These are phyloP conservation scores for Trachythela sp. DNA, from an alignment of 64 coral and sea anemone genomes.

Conservation along the genomic window DNA sequence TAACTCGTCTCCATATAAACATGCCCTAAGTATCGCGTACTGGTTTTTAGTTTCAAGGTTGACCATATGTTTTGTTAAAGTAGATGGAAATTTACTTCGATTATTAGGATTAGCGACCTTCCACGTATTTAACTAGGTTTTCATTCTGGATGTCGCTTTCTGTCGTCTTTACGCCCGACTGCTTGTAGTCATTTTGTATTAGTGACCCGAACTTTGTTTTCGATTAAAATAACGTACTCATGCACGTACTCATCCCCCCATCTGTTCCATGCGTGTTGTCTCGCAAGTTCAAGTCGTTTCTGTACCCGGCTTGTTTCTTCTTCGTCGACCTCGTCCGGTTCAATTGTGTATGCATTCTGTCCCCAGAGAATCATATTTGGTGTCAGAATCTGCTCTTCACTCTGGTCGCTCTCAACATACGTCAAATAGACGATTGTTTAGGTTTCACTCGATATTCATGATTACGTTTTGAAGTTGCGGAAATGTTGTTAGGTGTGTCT, in stretches of 20 bases:
- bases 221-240: too few species aligned
- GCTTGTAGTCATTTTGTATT: too few species aligned
- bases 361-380: constrained; percentile 42
- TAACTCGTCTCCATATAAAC: too few species aligned
- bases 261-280: constrained; percentile 25
- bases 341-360: not conserved
- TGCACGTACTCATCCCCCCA: constrained; percentile 33
- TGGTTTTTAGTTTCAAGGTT: too few species aligned
- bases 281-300: not conserved
- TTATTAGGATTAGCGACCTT: too few species aligned
- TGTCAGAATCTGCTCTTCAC: constrained; percentile 24
- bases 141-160: too few species aligned
- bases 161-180: too few species aligned
- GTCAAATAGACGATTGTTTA: constrained; percentile 38
- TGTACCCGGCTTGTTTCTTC: not conserved
- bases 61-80: too few species aligned
- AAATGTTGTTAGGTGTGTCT: constrained; percentile 28
- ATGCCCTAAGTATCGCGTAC: too few species aligned
- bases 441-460: constrained; percentile 25
- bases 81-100: too few species aligned
- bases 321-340: constrained; percentile 10
- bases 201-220: too few species aligned
- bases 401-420: constrained; percentile 24
- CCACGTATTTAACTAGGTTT: too few species aligned
- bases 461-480: constrained; percentile 37